These are phyloP conservation scores for Zaprionus taronus DNA, from an alignment of 1,140 invertebrate species.

Conservation along the genomic window DNA sequence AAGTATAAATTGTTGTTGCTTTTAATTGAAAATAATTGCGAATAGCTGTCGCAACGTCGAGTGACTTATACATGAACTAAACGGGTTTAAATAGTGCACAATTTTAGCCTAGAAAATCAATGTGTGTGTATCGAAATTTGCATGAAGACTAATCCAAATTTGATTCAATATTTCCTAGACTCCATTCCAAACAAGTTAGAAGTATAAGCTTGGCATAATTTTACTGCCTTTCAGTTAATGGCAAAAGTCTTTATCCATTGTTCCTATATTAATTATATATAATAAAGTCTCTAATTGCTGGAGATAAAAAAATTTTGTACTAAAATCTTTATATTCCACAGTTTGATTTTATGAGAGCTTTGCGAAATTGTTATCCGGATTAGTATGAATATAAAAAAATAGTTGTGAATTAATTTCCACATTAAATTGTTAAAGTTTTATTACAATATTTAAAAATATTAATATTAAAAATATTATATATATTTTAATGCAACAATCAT, in stretches of 20 bases:
- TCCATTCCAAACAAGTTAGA: background rate
- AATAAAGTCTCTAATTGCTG: background rate
- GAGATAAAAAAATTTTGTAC: background rate
- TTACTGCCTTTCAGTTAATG: too few species aligned
- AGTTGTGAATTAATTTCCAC: background rate
- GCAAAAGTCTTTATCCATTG: too few species aligned
- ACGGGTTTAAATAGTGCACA: constrained; percentile 65
- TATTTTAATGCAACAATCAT: too few species aligned
- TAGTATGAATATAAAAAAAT: background rate
- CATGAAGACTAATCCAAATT: constrained; percentile 49
- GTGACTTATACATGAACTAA: constrained; percentile 46
- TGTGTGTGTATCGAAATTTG: constrained; percentile 22
- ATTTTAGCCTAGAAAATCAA: constrained; percentile 40
- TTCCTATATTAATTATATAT: too few species aligned
- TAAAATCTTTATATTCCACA: background rate
- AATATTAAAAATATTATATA: too few species aligned
- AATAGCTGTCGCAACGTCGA: constrained; percentile 16
- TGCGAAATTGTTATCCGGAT: background rate
- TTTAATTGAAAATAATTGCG: constrained; percentile 76
- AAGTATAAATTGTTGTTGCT: constrained; percentile 37
- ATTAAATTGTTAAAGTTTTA: background rate
- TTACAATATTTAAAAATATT: too few species aligned
- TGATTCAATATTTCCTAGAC: background rate
- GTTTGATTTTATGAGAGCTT: background rate
- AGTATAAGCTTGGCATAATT: too few species aligned